Conservation (phyloP, 2,888 invertebrate genomes). For the Cacoxenus indagator region DNA sequence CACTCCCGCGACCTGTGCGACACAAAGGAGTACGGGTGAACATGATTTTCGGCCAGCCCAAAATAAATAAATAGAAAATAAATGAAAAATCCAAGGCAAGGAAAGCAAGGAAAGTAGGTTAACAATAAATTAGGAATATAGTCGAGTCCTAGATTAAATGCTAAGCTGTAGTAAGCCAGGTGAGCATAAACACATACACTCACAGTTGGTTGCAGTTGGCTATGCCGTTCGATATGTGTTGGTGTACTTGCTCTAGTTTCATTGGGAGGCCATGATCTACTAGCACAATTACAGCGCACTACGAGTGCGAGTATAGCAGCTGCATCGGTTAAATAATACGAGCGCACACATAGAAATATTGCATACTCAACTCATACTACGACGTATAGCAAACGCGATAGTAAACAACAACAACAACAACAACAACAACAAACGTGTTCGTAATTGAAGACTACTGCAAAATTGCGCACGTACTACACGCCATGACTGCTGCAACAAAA, state of each 20-base stretch:
- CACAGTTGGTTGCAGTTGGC: too few relatives aligned
- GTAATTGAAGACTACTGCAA: slow-evolving; percentile 4
- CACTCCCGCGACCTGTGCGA: too few relatives aligned
- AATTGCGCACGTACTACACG: background rate
- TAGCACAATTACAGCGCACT: slow-evolving; percentile 48
- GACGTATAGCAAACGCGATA: too few relatives aligned
- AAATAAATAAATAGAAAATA: too few relatives aligned
- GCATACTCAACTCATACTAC: slow-evolving; percentile 9
- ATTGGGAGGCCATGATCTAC: slow-evolving; percentile 58
- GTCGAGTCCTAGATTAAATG: slow-evolving; percentile 54
- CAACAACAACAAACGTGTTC: background rate
- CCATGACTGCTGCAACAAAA: slow-evolving; percentile 17
- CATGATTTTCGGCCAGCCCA: too few relatives aligned
- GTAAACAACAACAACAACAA: background rate
- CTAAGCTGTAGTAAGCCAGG: slow-evolving; percentile 24
- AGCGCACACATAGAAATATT: slow-evolving; percentile 6
- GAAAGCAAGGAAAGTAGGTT: slow-evolving; percentile 53
- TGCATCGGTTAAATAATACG: background rate
- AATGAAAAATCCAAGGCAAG: slow-evolving; percentile 9
- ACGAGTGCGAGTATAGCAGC: slow-evolving; percentile 21
- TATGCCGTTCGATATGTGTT: slow-evolving; percentile 33
- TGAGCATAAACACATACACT: slow-evolving; percentile 35
- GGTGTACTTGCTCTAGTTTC: slow-evolving; percentile 48
- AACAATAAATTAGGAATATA: slow-evolving; percentile 56
- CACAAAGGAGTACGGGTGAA: too few relatives aligned